phyloP scores from a whole-genome alignment of 2,113 vertebrate genomes.

The Indicator indicator region DNA sequence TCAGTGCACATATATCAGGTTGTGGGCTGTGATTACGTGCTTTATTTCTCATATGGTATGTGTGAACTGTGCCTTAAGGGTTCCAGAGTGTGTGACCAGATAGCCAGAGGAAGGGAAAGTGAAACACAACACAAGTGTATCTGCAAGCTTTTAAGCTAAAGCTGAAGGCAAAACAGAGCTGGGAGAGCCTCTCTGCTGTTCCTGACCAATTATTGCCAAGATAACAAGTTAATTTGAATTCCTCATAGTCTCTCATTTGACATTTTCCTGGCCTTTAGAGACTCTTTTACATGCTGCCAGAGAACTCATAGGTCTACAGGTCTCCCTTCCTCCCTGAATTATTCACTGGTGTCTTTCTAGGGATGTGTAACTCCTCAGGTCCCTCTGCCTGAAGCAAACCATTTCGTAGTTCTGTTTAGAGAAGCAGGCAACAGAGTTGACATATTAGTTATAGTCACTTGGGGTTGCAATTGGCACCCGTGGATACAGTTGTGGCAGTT shows the following conservation, averaged over 20 bases:
- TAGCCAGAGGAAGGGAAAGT: neutral
- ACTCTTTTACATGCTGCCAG: neutral
- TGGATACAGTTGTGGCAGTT: neutral
- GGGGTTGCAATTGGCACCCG: neutral
- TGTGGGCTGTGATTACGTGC: neutral
- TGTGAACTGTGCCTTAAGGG: neutral
- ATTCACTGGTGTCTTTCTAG: neutral
- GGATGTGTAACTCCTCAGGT: fast-evolving
- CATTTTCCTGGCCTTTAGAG: neutral
- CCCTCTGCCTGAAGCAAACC: neutral
- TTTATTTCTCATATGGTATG: neutral
- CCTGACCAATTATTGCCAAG: neutral
- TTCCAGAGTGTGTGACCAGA: neutral
- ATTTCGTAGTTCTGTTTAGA: neutral
- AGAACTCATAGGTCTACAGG: neutral
- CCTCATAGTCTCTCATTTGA: neutral
- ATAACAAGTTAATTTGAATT: neutral
- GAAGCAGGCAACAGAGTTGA: neutral
- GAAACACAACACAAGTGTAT: neutral
- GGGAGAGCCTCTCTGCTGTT: neutral
- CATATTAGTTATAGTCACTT: neutral
- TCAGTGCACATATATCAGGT: neutral
- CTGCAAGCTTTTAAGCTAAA: neutral
- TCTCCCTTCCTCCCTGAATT: neutral
- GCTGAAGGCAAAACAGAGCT: neutral